Base-by-base conservation (phyloP, 1,140 invertebrate genomes). In the Microvelia longipes region DNA sequence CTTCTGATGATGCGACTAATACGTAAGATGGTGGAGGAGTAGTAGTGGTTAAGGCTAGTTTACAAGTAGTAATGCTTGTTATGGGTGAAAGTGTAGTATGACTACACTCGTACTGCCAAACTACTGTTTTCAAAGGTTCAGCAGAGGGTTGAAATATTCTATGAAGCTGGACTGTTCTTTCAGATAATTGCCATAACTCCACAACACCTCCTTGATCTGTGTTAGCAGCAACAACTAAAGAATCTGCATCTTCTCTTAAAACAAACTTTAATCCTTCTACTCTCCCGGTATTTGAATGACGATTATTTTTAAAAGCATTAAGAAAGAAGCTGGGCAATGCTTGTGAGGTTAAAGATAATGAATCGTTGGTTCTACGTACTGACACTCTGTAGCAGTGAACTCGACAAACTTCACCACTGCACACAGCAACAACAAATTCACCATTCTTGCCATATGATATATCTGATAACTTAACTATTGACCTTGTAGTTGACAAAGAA, bases 131-230 rank as follows among this genome's bases (percentile, higher is more conserved):
- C 75, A 86, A 85, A 60, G 73, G 72, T 30, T 73, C 71, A 2
- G 70, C 76, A 60, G 78, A 82, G 68, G 76, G 79, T 73, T 81
- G 84, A 77, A 92, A 86, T 28, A 92, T 76, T 72, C 90, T 89
- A 78, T 94, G 90, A 0, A 94, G 84, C 0, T 85, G 85, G 70
- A 92, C 84, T 2, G 87, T 82, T 65, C 92, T 88, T 75, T 94
- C 90, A 2, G 87, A 83, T 2, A 95, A 80, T 75, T 93, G 90
- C 93, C 93, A 96, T 2, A 94, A 83, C 77, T 94, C 90, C 19
- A 95, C 82, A 64, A 87, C 85, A 19, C 84, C 82, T 29, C 80
- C 82, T 60, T 68, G 65, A 5, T 82, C 83, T 68, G 83, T 83
- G 71, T 83, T 87, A 61, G 86, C 87, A 61, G 86, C 84, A 11